Evolutionary conservation across 2,797 vertebrate genomes (phyloP), one percentile per base, ranked within the genome.

Genomic region (Mormyrops attenuatus): DNA sequence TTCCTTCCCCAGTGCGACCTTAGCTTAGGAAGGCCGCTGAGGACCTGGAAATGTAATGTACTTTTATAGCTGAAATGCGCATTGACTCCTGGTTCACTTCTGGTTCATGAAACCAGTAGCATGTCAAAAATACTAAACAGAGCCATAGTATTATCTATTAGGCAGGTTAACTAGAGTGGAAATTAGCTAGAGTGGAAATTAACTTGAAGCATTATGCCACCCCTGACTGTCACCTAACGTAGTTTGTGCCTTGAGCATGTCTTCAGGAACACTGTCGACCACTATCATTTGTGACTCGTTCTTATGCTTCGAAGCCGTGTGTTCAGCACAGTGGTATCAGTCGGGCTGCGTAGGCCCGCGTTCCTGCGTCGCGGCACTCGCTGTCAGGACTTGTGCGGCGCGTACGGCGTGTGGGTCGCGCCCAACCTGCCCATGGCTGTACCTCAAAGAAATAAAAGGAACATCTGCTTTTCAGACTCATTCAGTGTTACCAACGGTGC

Each of bases 331-430:
- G 34, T 9, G 52, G 1, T 60, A n/a, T 38, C 86, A 41, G 26
- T 20, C 52, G 44, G 50, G 55, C 26, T n/a, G 52, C 26, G 1
- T 50, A 52, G 55, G 22, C 89, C 88, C 15, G 22, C 53, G 53
- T 49, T 84, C 69, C n/a, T 3, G 49, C 8, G 30, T 86, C 52
- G 47, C 30, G 50, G 22, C 38, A 13, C 52, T 88, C 73, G 20
- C 41, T 90, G 89, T 90, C 87, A 66, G 73, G 77, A 90, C 89
- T 82, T 90, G 89, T n/a, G 63, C 60, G 38, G 89, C 26, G 17
- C 41, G 17, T 41, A 22, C 20, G 17, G 38, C n/a, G 22, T 44
- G 86, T 49, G 49, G 38, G 22, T 88, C 53, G 38, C 87, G 26
- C 73, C 89, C 86, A 88, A 2, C 47, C 30, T 20, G 89, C 89